Conservation (phyloP, 2,797 vertebrate genomes). For the Muscicapa striata region DNA sequence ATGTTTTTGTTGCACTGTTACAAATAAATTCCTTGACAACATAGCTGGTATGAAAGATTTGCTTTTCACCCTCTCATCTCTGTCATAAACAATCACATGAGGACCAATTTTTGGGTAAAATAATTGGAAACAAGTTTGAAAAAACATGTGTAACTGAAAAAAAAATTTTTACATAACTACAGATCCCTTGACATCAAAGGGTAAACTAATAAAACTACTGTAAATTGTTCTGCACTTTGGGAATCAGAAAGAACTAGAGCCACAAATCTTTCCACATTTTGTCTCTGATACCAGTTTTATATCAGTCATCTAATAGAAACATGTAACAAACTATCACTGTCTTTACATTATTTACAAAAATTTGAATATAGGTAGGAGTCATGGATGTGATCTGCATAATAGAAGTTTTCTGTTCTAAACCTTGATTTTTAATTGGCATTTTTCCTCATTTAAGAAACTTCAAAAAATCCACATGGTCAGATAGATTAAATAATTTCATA, state of each 20-base stretch:
- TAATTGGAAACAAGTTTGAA: neutral
- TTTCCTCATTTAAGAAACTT: neutral
- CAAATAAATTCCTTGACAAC: neutral
- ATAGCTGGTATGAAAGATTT: neutral
- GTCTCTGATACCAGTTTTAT: neutral
- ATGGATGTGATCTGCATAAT: neutral
- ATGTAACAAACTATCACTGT: neutral
- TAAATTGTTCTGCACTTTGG: neutral
- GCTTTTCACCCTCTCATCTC: neutral
- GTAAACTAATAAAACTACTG: neutral
- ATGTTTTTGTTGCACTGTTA: neutral
- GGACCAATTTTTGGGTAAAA: neutral
- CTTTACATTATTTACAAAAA: neutral
- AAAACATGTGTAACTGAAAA: neutral
- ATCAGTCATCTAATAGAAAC: neutral
- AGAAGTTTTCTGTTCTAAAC: neutral
- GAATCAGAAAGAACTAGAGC: neutral
- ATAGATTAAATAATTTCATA: neutral
- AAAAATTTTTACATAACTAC: neutral
- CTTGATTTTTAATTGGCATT: neutral
- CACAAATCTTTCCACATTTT: neutral
- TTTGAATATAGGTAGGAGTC: neutral
- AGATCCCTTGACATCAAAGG: neutral
- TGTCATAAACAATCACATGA: neutral
- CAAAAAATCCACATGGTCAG: neutral